These are phyloP conservation scores for Pteropus rufus DNA, from an alignment of 2,797 vertebrate genomes.

Conservation along the genomic window DNA sequence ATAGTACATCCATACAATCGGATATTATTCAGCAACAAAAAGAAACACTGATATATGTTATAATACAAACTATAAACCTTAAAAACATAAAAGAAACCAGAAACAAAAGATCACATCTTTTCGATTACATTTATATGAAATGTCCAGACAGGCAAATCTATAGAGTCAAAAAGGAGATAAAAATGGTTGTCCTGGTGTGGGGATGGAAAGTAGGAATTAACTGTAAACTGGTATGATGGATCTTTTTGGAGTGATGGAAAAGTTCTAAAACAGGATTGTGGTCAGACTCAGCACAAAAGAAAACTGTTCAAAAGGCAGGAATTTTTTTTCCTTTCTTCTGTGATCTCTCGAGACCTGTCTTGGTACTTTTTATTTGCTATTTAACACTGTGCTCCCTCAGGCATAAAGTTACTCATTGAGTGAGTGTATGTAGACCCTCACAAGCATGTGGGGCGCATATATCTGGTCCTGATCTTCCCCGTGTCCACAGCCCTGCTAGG, in stretches of 20 bases:
- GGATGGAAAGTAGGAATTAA: background rate
- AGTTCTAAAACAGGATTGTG: background rate
- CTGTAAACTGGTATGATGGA: background rate
- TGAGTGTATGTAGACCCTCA: background rate
- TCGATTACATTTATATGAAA: background rate
- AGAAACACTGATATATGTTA: background rate
- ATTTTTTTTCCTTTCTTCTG: background rate
- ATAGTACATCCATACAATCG: background rate
- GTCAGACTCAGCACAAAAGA: background rate
- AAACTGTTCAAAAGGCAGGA: background rate
- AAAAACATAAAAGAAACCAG: background rate
- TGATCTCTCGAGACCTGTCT: background rate
- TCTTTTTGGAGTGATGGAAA: background rate
- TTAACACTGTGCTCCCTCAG: background rate
- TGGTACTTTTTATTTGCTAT: background rate
- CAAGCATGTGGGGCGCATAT: background rate
- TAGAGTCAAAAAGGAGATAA: background rate
- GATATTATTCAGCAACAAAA: slow-evolving; percentile 11
- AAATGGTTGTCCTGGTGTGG: background rate
- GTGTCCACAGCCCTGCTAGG: background rate
- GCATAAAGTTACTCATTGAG: background rate
- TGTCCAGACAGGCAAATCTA: background rate
- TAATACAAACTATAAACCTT: background rate
- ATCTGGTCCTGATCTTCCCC: background rate
- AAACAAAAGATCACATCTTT: background rate